Conservation (phyloP, 1,140 invertebrate genomes). For the Drosophila fuyamai region DNA sequence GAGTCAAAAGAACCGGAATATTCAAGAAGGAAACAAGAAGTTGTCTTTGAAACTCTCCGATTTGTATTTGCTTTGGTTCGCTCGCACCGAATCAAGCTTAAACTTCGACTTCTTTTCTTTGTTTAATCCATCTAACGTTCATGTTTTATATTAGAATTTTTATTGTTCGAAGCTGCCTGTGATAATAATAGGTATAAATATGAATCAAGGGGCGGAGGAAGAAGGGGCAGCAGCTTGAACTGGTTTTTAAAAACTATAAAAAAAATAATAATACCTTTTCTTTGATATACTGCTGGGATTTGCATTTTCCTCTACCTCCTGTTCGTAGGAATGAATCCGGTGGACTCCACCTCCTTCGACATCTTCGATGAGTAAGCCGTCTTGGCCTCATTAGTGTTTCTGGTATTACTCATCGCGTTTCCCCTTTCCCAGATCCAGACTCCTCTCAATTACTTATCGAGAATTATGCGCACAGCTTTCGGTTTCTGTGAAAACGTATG, state of each 20-base stretch:
- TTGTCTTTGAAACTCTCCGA: conserved; percentile 54
- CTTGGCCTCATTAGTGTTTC: conserved; percentile 64
- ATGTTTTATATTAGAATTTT: conserved; percentile 62
- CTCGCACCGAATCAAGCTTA: conserved; percentile 26
- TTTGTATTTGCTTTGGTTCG: conserved; percentile 34
- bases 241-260: conserved; percentile 34
- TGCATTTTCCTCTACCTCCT: conserved; percentile 42
- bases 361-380: conserved; percentile 61
- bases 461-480: conserved; percentile 7
- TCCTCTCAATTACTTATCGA: conserved; percentile 13
- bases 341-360: conserved; percentile 10
- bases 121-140: conserved; percentile 46
- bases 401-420: conserved; percentile 53
- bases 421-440: not conserved
- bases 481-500: conserved; percentile 23
- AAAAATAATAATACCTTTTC: conserved; percentile 30
- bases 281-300: conserved; percentile 37
- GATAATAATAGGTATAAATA: conserved; percentile 38
- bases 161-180: conserved; percentile 50
- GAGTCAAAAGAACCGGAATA: conserved; percentile 65
- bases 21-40: conserved; percentile 80
- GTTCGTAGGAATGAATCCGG: conserved; percentile 14
- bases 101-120: conserved; percentile 35
- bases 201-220: conserved; percentile 14
- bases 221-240: conserved; percentile 18